These are phyloP conservation scores for Oncopodura yosiiana DNA, from an alignment of 1,140 invertebrate species.

Conservation along the genomic window DNA sequence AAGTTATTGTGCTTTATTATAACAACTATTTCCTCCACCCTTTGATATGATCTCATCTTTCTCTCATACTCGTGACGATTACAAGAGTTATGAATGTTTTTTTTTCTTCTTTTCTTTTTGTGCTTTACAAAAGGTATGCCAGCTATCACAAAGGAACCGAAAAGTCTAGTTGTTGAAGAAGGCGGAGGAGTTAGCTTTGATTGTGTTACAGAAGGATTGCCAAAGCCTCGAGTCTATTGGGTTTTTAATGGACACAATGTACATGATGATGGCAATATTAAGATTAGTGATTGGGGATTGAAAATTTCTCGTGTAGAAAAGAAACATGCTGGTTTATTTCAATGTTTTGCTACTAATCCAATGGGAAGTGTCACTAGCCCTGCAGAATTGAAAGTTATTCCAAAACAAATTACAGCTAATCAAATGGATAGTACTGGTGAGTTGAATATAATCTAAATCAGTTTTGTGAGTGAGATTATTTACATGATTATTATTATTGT, in stretches of 20 bases:
- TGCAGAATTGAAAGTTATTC: conserved; percentile 58
- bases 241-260: conserved; percentile 67
- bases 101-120: conserved; percentile 19
- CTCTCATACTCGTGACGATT: background rate
- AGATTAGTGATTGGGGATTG: conserved; percentile 40
- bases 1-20: conserved; percentile 13
- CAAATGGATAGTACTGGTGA: conserved; percentile 26
- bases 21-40: background rate
- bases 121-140: conserved; percentile 50
- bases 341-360: conserved; percentile 76
- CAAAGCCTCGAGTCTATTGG: conserved; percentile 66
- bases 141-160: conserved; percentile 48
- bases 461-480: too few species aligned
- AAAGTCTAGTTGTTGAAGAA: conserved; percentile 51
- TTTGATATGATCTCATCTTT: background rate
- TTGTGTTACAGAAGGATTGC: conserved; percentile 57
- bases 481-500: too few species aligned
- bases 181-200: conserved; percentile 53
- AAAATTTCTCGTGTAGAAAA: conserved; percentile 61
- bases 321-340: conserved; percentile 73
- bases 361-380: conserved; percentile 56
- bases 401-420: conserved; percentile 55
- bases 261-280: conserved; percentile 39
- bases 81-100: background rate
- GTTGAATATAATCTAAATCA: too few species aligned